Base-by-base conservation (phyloP, 2,113 vertebrate genomes). In the Emydura subglobosa region DNA sequence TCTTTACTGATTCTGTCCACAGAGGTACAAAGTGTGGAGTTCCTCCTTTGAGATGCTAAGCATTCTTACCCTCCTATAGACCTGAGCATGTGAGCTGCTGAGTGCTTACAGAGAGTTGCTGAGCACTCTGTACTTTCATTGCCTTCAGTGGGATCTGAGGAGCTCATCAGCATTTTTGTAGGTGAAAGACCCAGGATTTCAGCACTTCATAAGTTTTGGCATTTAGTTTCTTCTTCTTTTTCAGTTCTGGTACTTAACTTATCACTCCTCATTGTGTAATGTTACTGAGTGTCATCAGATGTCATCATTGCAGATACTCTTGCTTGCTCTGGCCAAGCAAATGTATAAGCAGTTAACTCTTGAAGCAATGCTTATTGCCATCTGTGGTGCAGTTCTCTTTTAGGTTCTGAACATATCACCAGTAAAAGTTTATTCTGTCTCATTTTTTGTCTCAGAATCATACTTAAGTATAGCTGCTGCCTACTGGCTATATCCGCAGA, bases 1-100 rank as follows among this genome's bases (percentile, higher is more conserved):
- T 49, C 12, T 42, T 57, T 4, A 51, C 1, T 68, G 5, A 7
- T 17, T 65, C n/a, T 39, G 89, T 6, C 2, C 21, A 54, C 10
- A 34, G 13, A 0, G 0, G 3, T 6, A 1, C 12, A 42, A 19
- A 44, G 22, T 27, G 42, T 13, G 10, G 24, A 44, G 74, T 76
- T 44, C 22, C 24, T 42, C 19, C 42, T 44, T 44, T 1, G 3
- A 12, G 2, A 25, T 0, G 0, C 17, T 8, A 2, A 44, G 78
- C 16, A 11, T 6, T 93, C 4, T 59, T 72, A 39, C 5, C 1
- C 14, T 14, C 7, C 10, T 25, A 72, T 22, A 13, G 39, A 5
- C 0, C 0, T 68, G 49, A 76, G 34, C 72, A 1, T 50, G 27
- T 17, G 65, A 39, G 65, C 17, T 31, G 31, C 10, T 3, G 10